phyloP scores from a whole-genome alignment of 2,113 vertebrate species.

The Melanerpes formicivorus region DNA sequence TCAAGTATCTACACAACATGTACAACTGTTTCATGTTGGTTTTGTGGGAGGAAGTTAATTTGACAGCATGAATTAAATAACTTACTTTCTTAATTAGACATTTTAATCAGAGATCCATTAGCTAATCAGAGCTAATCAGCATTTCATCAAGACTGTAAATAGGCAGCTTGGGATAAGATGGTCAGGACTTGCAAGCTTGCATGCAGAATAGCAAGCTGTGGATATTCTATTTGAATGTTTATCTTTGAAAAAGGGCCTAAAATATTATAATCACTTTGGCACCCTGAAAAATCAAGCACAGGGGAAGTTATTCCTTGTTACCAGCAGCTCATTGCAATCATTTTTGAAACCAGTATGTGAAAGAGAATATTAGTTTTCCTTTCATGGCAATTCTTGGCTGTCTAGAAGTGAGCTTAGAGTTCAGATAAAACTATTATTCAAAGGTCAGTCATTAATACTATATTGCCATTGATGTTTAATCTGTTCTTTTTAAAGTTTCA shows the following conservation, averaged over 20 bases:
- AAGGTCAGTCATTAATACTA: background rate
- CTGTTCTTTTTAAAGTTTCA: background rate
- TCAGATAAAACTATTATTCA: background rate
- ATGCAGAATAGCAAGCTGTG: slow-evolving; percentile 25
- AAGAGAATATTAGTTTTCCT: background rate
- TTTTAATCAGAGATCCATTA: slow-evolving; percentile 72
- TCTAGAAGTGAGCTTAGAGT: background rate
- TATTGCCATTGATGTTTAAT: background rate
- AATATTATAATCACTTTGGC: background rate
- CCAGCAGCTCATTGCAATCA: background rate
- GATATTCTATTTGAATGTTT: slow-evolving; percentile 2
- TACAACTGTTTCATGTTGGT: slow-evolving; percentile 8
- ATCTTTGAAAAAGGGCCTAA: background rate
- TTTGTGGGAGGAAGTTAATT: slow-evolving; percentile 62
- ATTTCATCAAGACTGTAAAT: slow-evolving; percentile 66
- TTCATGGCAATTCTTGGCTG: background rate
- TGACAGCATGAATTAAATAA: slow-evolving; percentile 71
- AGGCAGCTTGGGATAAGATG: slow-evolving; percentile 48
- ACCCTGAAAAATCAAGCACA: background rate
- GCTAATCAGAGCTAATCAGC: slow-evolving; percentile 75
- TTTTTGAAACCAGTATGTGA: background rate
- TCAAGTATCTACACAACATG: slow-evolving; percentile 35
- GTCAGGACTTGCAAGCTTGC: slow-evolving; percentile 40
- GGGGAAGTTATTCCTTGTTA: background rate
- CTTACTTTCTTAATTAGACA: slow-evolving; percentile 67